phyloP scores from a whole-genome alignment of 2,113 vertebrate genomes.

The Tychaedon coryphoeus region DNA sequence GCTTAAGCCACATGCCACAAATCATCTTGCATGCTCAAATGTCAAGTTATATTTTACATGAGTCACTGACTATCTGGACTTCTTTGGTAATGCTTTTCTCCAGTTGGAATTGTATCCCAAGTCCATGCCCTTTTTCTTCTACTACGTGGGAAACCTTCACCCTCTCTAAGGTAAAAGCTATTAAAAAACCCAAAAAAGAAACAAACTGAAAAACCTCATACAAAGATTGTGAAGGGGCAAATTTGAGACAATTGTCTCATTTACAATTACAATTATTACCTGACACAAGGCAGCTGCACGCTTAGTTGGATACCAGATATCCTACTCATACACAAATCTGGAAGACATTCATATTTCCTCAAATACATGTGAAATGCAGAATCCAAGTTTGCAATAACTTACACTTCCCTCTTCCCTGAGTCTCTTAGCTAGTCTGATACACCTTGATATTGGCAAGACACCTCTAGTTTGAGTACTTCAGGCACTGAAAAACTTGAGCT shows the following conservation, averaged over 20 bases:
- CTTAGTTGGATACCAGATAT: neutral
- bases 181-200: neutral
- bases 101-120: neutral
- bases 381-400: neutral
- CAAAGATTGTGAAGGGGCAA: neutral
- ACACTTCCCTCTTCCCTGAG: neutral
- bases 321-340: neutral
- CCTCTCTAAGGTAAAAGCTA: neutral
- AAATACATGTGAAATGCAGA: neutral
- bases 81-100: neutral
- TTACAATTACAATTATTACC: neutral
- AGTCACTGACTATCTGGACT: neutral
- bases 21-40: slow-evolving; percentile 16
- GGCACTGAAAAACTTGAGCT: fast-evolving
- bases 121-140: neutral
- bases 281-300: neutral
- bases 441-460: neutral
- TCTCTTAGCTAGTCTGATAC: neutral
- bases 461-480: neutral
- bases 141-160: neutral
- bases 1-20: neutral
- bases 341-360: neutral
- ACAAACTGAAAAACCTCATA: fast-evolving
- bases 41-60: neutral
- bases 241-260: neutral